Evolutionary conservation across 2,888 invertebrate species (phyloP), one percentile per base, ranked within the genome.

Genomic region (Acrocera orbiculus): DNA sequence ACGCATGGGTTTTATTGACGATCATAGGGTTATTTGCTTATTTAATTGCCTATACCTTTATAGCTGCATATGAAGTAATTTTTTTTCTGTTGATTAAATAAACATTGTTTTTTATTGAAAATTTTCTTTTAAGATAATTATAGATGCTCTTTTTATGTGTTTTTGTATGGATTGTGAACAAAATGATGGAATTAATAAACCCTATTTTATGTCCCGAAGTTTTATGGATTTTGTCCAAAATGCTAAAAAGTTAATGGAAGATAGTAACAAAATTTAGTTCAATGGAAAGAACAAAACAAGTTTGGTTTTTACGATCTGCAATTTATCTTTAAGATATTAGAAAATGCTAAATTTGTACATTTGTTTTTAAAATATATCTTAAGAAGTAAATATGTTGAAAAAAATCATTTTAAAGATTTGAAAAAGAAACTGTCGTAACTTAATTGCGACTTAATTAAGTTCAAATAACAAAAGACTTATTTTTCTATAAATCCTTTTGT

Each of bases 11-110:
- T 26, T 75, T 76, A 4, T 58, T 78, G 11, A 49, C 66, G 5
- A 47, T 78, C 3, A 67, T 66, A 16, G 73, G 66, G 35, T 45
- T 75, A n/a, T 73, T 77, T 47, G 69, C 76, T 2, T 77, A 70
- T 50, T 62, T 77, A 36, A 68, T 78, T 19, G 66, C 76, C 3
- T 75, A 78, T 49, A 73, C 74, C 47, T 77, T 78, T 50, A 65
- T 80, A 40, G 72, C 76, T 6, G 69, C 78, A 15, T 79, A 76
- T 49, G 77, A 79, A 69, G 77, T 76, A 56, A 60, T 50, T 47
- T 14, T 24, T 25, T 11, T 29, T 6, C 13, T 10, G 7, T 32
- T n/a, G 9, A 16, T 16, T 6, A 16, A 20, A 30, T 23, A 17
- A 11, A 30, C 13, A 10, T 28, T 17, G 16, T 11, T 35, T 11